phyloP scores from a whole-genome alignment of 2,797 vertebrate species.

The Paguma larvata region DNA sequence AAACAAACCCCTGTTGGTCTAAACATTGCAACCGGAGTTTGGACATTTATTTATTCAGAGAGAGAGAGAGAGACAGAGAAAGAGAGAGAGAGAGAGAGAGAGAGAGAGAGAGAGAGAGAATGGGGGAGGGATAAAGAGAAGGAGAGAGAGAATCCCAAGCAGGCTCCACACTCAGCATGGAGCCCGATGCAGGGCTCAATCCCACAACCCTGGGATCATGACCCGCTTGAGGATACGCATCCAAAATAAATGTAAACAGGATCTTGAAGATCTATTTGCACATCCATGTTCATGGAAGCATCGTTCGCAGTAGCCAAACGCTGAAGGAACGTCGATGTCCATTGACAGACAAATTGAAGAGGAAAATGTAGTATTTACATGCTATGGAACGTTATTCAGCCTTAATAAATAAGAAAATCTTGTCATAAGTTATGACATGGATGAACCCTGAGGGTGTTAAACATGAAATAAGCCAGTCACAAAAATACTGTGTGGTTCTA shows the following conservation, averaged over 20 bases:
- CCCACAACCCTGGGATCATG: no score
- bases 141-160: no score
- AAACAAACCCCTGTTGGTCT: background rate
- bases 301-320: constrained; percentile 12
- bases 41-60: no score
- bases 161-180: no score
- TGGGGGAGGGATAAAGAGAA: no score
- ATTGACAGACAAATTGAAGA: background rate
- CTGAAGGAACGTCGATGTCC: background rate
- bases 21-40: background rate
- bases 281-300: background rate
- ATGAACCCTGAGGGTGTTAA: background rate
- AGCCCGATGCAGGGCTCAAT: no score
- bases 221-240: background rate
- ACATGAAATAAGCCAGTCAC: background rate
- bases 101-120: no score
- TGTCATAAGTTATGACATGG: background rate
- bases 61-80: no score
- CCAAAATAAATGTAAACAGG: constrained; percentile 22
- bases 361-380: background rate
- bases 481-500: background rate
- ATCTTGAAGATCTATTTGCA: background rate
- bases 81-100: no score
- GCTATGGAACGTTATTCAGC: background rate
- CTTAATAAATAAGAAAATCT: constrained; percentile 24